Percentiles rank a stretch among this genome's conserved stretches.
Conservation (phyloP, 1,140 invertebrate genomes). For the Listronotus oregonensis region DNA sequence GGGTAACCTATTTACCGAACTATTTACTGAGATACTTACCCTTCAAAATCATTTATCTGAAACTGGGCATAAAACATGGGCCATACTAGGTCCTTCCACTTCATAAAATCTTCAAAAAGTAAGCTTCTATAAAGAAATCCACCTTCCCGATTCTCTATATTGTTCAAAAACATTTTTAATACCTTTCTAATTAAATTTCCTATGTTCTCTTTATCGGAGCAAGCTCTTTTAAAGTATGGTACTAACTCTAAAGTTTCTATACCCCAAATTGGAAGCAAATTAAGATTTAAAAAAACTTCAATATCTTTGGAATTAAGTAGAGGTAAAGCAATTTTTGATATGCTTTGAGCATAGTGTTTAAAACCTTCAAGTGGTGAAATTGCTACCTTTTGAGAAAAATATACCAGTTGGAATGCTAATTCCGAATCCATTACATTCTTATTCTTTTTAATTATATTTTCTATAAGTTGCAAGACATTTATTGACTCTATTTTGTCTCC, state of each 20-base stretch:
- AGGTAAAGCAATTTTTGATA: conserved; percentile 22
- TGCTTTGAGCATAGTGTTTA: conserved; percentile 23
- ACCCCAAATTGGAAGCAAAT: conserved; percentile 35
- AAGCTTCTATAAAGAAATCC: conserved; percentile 36
- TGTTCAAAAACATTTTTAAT: conserved; percentile 38
- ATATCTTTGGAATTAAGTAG: not conserved
- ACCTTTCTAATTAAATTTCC: conserved; percentile 24
- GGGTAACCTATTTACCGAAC: no score
- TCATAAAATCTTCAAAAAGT: conserved; percentile 31
- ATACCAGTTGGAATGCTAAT: not conserved
- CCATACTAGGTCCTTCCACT: conserved; percentile 34
- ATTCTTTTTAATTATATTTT: conserved; percentile 6
- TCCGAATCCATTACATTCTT: not conserved
- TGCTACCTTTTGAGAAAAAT: conserved; percentile 17
- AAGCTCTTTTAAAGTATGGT: conserved; percentile 3
- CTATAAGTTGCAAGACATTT: conserved; percentile 9
- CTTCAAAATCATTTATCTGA: conserved; percentile 33
- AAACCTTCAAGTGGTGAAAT: conserved; percentile 25
- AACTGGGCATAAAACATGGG: conserved; percentile 29
- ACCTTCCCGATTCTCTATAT: conserved; percentile 42
- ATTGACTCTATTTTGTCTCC: conserved; percentile 1
- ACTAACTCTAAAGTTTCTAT: conserved; percentile 31
- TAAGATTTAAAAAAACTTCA: conserved; percentile 17
- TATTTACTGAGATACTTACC: conserved; percentile 25
- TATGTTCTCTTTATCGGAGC: not conserved